Conservation (phyloP, 2,113 vertebrate species). For the Thalassarche chlororhynchos region DNA sequence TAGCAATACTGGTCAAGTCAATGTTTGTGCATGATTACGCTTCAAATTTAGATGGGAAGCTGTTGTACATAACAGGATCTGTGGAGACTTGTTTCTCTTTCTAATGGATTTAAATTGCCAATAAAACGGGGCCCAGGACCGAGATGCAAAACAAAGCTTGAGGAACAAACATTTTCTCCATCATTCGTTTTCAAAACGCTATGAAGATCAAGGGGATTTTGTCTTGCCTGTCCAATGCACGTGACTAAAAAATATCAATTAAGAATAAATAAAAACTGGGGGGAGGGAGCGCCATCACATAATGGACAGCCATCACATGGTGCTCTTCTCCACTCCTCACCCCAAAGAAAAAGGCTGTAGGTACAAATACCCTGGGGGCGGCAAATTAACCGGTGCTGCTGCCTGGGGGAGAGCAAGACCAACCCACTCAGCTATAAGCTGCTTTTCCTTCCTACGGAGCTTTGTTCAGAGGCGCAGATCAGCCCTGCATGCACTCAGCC, state of each 20-base stretch:
- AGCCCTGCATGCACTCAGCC: not conserved
- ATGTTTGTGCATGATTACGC: constrained; percentile 37
- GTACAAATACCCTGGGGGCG: not conserved
- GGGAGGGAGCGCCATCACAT: not conserved
- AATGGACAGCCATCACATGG: not conserved
- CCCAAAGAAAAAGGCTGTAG: not conserved
- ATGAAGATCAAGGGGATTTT: not conserved
- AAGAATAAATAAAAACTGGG: not conserved
- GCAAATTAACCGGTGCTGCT: fast-evolving
- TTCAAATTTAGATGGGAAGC: constrained; percentile 15
- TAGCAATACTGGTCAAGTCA: constrained; percentile 45
- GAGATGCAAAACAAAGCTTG: not conserved
- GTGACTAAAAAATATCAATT: not conserved
- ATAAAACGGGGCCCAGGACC: not conserved
- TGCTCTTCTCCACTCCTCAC: not conserved
- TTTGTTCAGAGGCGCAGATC: fast-evolving
- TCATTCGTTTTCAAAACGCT: not conserved
- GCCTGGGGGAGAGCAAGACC: not conserved
- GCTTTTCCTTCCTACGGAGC: not conserved
- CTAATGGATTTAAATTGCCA: constrained; percentile 25
- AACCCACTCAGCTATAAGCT: not conserved
- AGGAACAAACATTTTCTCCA: not conserved
- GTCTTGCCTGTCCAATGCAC: not conserved
- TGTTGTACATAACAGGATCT: not conserved
- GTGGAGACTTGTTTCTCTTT: constrained; percentile 11